Evolutionary conservation across 2,797 vertebrate genomes (phyloP), one percentile per base, ranked within the genome.

Genomic region (Moxostoma hubbsi): DNA sequence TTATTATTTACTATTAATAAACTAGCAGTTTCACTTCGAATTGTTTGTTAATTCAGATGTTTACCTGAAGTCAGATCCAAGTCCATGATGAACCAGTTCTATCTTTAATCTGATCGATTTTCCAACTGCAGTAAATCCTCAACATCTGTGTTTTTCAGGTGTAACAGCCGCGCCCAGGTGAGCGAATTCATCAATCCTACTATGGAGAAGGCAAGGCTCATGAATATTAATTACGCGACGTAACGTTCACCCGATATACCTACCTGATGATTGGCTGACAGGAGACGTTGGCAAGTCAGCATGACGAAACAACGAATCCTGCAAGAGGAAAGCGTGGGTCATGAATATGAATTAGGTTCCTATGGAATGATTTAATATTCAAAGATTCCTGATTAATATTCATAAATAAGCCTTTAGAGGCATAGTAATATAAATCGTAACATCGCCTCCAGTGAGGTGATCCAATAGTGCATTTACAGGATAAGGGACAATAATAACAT

Each of bases 61-160:
- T 51, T 7, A 6, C 85, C 85, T 75, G 77, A 49, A 5, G 4
- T 2, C 46, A 85, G 64, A 66, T 85, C 82, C 8, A 85, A 79
- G 43, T 81, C 78, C 85, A 86, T 86, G 72, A 63, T 55, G 47
- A 2, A 7, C 0, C 4, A 16, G 11, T 0, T 24, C 6, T n/a
- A 12, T 1, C 2, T 10, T 0, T 4, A 0, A 10, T 50, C 54
- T 36, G 63, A 58, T 9, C 12, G 5, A 43, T 2, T 59, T 62
- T 3, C 7, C 24, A 5, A 43, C 18, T 43, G 61, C 43, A 45
- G 64, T 2, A 8, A 7, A 2, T 5, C 4, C 9, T 9, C 9
- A 11, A 10, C 8, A 43, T 15, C 0, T 13, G 13, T 1, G 9
- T 11, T n/a, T 65, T 67, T 0, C 24, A 24, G 24, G 24, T 24